Conservation (phyloP, 2,797 vertebrate species). For the Hydrocynus forskahlii region DNA sequence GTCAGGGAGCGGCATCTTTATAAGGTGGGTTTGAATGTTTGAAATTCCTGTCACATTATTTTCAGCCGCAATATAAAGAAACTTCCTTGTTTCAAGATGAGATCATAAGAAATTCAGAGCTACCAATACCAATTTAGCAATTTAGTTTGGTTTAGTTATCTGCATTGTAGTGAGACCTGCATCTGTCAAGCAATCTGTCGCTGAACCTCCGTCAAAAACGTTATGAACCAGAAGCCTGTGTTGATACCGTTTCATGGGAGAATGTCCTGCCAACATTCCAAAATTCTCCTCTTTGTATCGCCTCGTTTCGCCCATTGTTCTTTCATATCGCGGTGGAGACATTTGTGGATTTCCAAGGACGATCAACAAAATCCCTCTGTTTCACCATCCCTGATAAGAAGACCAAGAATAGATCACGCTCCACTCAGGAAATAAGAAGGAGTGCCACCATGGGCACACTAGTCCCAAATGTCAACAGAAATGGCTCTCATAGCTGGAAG, state of each 20-base stretch:
- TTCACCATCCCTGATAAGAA: conserved; percentile 51
- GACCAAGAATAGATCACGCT: conserved; percentile 6
- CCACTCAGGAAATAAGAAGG: not conserved
- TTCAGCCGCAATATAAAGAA: not conserved
- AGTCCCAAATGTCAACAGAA: not conserved
- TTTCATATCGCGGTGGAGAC: conserved; percentile 32
- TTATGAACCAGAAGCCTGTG: not conserved
- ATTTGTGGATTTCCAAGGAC: conserved; percentile 49
- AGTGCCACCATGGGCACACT: not conserved
- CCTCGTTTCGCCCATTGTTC: conserved; percentile 20
- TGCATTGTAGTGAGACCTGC: too few relatives aligned
- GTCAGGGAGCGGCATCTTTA: not conserved
- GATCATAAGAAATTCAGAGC: not conserved
- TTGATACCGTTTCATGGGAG: conserved; percentile 1
- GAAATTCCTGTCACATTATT: not conserved
- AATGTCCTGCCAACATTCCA: conserved; percentile 25
- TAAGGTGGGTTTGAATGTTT: not conserved
- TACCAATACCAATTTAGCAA: too few relatives aligned
- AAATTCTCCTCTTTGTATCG: conserved; percentile 39
- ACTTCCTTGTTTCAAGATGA: not conserved
- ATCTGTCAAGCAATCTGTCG: not conserved
- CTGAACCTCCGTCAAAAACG: not conserved
- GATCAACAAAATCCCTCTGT: conserved; percentile 36
- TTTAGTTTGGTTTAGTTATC: too few relatives aligned
- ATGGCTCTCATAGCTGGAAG: not conserved